These are phyloP conservation scores for Leptinotarsa tumamoca DNA, from an alignment of 2,888 invertebrate species.

Conservation along the genomic window DNA sequence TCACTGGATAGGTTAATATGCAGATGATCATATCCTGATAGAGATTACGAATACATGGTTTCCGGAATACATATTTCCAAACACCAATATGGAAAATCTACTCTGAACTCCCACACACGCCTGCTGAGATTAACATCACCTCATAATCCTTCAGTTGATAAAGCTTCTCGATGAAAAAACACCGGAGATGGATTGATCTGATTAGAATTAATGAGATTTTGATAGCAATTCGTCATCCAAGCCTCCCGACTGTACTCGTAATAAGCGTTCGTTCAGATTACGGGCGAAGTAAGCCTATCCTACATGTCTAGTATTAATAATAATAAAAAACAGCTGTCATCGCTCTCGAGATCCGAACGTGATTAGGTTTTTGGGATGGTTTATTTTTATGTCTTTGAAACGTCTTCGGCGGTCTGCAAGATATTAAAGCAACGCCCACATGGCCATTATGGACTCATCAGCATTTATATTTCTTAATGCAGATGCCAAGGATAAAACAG, in stretches of 20 bases:
- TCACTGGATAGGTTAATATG: too few relatives aligned
- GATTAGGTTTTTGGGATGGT: slow-evolving; percentile 7
- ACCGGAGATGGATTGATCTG: slow-evolving; percentile 22
- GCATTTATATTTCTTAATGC: background rate
- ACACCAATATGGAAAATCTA: background rate
- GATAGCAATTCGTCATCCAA: slow-evolving; percentile 28
- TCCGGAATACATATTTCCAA: too few relatives aligned
- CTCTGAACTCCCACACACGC: background rate
- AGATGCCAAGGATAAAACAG: background rate
- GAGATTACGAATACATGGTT: too few relatives aligned
- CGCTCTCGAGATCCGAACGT: background rate
- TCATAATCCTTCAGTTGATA: background rate
- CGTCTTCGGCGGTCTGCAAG: background rate
- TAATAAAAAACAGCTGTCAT: slow-evolving; percentile 9
- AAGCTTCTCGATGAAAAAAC: slow-evolving; percentile 6
- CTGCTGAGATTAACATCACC: background rate
- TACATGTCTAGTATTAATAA: background rate
- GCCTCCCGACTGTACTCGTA: slow-evolving; percentile 2
- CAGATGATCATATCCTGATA: too few relatives aligned
- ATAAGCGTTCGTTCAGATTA: slow-evolving; percentile 13
- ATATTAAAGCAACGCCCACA: slow-evolving; percentile 3
- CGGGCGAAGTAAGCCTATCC: background rate
- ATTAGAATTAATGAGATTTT: slow-evolving; percentile 28
- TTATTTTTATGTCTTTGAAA: slow-evolving; percentile 6
- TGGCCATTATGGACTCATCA: slow-evolving; percentile 2